phyloP scores from a whole-genome alignment of 2,113 vertebrate species.

The Thryonomys swinderianus region DNA sequence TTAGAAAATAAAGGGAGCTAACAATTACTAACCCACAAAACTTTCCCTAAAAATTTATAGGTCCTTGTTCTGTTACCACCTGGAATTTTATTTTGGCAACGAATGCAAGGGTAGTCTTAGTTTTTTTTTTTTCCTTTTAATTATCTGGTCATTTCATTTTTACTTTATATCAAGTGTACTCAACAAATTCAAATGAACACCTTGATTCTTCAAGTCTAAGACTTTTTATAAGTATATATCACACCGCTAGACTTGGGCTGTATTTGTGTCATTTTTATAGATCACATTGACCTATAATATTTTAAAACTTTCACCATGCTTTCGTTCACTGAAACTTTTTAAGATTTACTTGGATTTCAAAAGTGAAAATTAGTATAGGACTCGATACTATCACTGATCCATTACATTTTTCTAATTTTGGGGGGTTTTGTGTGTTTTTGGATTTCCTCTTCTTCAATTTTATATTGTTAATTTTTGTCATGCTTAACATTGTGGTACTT shows the following conservation, averaged over 20 bases:
- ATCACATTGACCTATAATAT: neutral
- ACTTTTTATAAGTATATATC: neutral
- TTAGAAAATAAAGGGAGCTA: neutral
- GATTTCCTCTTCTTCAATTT: neutral
- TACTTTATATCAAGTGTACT: neutral
- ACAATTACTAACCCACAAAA: neutral
- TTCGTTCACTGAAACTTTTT: neutral
- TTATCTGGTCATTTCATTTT: neutral
- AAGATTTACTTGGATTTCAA: neutral
- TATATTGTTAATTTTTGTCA: neutral
- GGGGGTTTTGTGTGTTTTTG: neutral
- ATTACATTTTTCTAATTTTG: neutral
- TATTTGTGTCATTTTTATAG: neutral
- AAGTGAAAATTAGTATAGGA: neutral
- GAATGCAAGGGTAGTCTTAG: neutral
- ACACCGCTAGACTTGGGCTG: neutral
- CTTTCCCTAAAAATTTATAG: neutral
- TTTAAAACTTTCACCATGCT: neutral
- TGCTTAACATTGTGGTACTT: neutral
- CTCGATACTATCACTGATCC: neutral
- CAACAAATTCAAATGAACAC: neutral
- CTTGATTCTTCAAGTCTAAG: neutral
- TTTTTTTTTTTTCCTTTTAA: neutral
- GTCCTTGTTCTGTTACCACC: neutral
- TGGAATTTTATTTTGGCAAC: neutral